Evolutionary conservation across 2,888 invertebrate species (phyloP).

Genomic region (Neoscelio sp.): DNA sequence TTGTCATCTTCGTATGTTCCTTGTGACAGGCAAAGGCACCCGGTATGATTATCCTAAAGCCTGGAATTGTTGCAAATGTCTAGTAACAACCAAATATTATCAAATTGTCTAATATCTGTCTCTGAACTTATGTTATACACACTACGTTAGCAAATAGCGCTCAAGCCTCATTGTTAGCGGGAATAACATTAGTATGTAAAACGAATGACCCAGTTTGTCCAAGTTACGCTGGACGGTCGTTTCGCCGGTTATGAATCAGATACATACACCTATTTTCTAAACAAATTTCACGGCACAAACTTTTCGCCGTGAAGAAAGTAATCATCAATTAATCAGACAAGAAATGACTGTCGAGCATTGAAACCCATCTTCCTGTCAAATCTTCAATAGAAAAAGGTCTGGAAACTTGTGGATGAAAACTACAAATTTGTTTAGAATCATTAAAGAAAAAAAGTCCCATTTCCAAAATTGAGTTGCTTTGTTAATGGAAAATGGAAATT

Average conservation of each 20-base stretch:
- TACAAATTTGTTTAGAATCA: too few relatives aligned
- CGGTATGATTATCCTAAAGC: slow-evolving; percentile 30
- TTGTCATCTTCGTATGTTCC: neutral
- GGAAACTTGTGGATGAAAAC: too few relatives aligned
- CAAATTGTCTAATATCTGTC: slow-evolving; percentile 63
- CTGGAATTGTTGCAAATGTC: slow-evolving; percentile 39
- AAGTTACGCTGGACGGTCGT: slow-evolving; percentile 63
- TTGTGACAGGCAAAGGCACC: too few relatives aligned
- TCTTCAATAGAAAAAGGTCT: too few relatives aligned
- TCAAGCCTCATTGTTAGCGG: slow-evolving; percentile 65
- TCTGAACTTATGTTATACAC: slow-evolving; percentile 56
- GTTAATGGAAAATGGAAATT: too few relatives aligned
- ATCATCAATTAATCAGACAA: neutral
- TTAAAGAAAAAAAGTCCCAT: too few relatives aligned
- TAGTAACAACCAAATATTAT: slow-evolving; percentile 45
- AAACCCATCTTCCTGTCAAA: too few relatives aligned
- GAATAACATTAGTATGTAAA: slow-evolving; percentile 71
- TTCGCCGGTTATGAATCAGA: slow-evolving; percentile 58
- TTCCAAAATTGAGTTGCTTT: too few relatives aligned
- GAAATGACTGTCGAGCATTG: too few relatives aligned
- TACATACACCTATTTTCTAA: slow-evolving; percentile 44
- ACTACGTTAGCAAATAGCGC: slow-evolving; percentile 62
- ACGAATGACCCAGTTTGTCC: slow-evolving; percentile 70
- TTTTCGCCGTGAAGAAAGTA: slow-evolving; percentile 9
- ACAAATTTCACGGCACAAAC: slow-evolving; percentile 30